Evolutionary conservation across 2,113 vertebrate species (phyloP), one percentile per base, ranked within the genome.

Genomic region (Montifringilla adamsi): DNA sequence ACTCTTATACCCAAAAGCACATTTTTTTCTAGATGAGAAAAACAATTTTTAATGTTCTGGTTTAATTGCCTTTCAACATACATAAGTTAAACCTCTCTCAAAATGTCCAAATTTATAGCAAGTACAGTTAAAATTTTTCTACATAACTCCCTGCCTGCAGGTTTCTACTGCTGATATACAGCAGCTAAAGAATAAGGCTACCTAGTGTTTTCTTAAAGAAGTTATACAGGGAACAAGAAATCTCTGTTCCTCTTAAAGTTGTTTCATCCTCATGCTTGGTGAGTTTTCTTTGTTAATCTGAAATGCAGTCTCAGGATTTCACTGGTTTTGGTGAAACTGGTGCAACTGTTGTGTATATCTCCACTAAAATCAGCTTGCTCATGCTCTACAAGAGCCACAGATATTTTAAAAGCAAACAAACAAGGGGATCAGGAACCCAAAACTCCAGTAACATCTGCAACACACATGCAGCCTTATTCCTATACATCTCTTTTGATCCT

Each of bases 341-440:
- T 77, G n/a, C 30, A 73, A 62, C 14, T 3, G 0, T 58, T 85
- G 14, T 8, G 35, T 9, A 1, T 20, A 43, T 28, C 67, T 78
- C 31, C 39, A 63, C 30, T 27, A 43, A 12, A 2, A 35, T 20
- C 81, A 52, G 37, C 27, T 86, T n/a, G 24, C 46, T 58, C 13
- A 18, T 64, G 53, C 49, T 16, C n/a, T 68, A 64, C 50, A 47
- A 84, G 93, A 93, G 47, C 37, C 47, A 49, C 31, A 72, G 78
- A 88, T 96, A 82, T 84, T 94, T 94, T 50, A 94, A 96, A 94
- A 94, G 64, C 75, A 97, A 97, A 95, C 76, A 97, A 97, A 93
- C 84, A 93, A 73, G 33, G 35, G 75, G 80, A 95, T 94, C 78
- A 82, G 59, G 84, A 95, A 79, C 41, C 73, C 90, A 88, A 83